Conservation (phyloP, 2,797 vertebrate species). For the Salmo trutta region DNA sequence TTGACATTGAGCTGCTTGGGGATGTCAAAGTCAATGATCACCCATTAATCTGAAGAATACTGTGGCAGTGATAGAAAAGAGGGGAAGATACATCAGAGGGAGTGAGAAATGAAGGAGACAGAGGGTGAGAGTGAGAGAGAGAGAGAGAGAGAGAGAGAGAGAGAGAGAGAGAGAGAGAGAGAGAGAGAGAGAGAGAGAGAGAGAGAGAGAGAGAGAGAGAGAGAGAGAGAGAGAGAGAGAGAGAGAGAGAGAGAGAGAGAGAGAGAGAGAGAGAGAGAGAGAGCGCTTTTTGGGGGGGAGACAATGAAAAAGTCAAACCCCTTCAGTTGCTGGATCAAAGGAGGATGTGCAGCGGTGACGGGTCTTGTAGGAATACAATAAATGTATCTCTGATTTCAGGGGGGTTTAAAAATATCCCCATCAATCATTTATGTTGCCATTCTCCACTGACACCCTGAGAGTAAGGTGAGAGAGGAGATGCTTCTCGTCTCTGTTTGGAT, state of each 20-base stretch:
- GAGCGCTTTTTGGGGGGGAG: constrained; percentile 47
- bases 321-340: constrained; percentile 67
- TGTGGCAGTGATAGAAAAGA: neutral
- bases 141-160: neutral
- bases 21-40: constrained; percentile 47
- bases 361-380: constrained; percentile 61
- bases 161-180: neutral
- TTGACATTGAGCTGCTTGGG: constrained; percentile 42
- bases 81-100: neutral
- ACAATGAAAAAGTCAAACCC: constrained; percentile 71
- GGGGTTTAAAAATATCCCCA: constrained; percentile 64
- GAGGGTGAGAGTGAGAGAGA: neutral
- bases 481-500: constrained; percentile 20
- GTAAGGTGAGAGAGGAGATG: constrained; percentile 15
- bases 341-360: constrained; percentile 59
- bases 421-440: constrained; percentile 64
- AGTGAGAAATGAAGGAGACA: constrained; percentile 8
- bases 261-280: neutral
- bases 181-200: constrained; percentile 25
- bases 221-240: too few relatives aligned
- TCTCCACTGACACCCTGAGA: constrained; percentile 18
- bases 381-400: constrained; percentile 72
- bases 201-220: neutral
- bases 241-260: too few relatives aligned
- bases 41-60: constrained; percentile 3